A percentile compares a stretch with the other conserved stretches of the same genome.
Evolutionary conservation across 2,113 vertebrate genomes (phyloP).

Genomic region (Otolemur garnettii): DNA sequence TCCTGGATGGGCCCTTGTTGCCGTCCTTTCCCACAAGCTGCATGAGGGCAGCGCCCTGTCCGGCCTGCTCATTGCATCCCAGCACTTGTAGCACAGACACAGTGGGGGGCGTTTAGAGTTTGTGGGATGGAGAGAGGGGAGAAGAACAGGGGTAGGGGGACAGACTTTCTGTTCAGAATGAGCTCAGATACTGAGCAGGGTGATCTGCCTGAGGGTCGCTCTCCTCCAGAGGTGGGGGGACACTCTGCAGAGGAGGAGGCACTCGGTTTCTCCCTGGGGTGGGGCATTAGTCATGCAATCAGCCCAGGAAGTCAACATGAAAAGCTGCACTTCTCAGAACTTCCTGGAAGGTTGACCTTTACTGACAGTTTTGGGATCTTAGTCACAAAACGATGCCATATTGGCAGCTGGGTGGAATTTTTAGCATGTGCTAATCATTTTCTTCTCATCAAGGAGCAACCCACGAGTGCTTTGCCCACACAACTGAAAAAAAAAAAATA

Average conservation of each 20-base stretch:
- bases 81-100: background rate
- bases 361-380: background rate
- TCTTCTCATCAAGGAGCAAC: background rate
- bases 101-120: background rate
- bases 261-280: background rate
- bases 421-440: background rate
- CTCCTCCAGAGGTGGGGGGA: background rate
- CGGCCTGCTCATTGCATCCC: background rate
- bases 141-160: background rate
- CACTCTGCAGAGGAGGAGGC: background rate
- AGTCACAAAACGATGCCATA: background rate
- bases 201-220: background rate
- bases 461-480: background rate
- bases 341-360: slow-evolving; percentile 53
- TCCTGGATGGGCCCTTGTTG: background rate
- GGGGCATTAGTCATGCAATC: background rate
- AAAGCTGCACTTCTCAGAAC: background rate
- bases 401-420: background rate
- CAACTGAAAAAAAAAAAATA: background rate
- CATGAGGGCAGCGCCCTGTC: background rate
- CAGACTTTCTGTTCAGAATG: background rate
- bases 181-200: background rate
- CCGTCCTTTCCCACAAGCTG: background rate
- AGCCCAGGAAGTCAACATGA: background rate
- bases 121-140: background rate